Conservation (phyloP, 2,888 invertebrate genomes). For the Odontomyia ornata region DNA sequence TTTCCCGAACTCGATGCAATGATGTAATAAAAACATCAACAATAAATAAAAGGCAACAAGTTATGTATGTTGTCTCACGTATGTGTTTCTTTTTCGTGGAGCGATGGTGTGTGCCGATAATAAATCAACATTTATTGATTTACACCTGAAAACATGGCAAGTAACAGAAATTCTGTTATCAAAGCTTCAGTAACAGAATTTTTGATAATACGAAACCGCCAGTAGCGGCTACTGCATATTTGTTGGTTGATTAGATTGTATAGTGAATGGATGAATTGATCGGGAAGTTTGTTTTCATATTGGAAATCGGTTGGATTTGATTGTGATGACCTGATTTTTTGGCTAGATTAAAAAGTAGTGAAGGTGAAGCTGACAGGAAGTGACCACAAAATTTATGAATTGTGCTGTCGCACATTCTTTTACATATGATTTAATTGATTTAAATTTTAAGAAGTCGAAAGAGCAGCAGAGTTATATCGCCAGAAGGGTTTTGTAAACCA, state of each 20-base stretch:
- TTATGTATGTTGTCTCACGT: not conserved
- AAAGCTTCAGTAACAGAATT: not conserved
- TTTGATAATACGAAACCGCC: not conserved
- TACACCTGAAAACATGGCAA: conserved; percentile 32
- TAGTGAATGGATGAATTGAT: conserved; percentile 4
- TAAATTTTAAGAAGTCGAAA: too few relatives aligned
- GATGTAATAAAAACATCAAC: conserved; percentile 6
- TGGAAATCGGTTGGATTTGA: too few relatives aligned
- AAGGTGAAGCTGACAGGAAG: too few relatives aligned
- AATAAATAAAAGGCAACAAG: not conserved
- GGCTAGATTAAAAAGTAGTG: too few relatives aligned
- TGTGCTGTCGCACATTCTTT: too few relatives aligned
- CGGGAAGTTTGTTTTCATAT: not conserved
- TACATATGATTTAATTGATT: too few relatives aligned
- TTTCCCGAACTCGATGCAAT: conserved; percentile 10
- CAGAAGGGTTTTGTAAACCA: too few relatives aligned
- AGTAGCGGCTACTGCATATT: not conserved
- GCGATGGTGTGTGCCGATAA: conserved; percentile 12
- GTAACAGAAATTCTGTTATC: conserved; percentile 26
- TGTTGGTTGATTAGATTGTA: not conserved
- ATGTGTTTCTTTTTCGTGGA: not conserved
- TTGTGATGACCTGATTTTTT: too few relatives aligned
- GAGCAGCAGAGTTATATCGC: too few relatives aligned
- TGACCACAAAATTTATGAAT: too few relatives aligned
- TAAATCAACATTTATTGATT: conserved; percentile 38